phyloP scores from a whole-genome alignment of 2,797 vertebrate genomes.

The Chelonia mydas region DNA sequence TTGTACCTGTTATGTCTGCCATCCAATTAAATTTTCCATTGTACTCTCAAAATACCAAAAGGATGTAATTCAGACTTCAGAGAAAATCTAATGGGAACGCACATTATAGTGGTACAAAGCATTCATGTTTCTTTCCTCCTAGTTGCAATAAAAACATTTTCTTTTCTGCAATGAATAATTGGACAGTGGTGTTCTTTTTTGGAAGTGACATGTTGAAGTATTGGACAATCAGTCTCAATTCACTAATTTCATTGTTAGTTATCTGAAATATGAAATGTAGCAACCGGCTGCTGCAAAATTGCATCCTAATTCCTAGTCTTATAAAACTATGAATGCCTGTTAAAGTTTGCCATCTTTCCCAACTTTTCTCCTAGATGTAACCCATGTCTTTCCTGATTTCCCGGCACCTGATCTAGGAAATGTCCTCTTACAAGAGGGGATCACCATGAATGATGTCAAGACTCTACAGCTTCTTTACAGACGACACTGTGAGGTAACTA shows the following conservation, averaged over 20 bases:
- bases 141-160: constrained; percentile 11
- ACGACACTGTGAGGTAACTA: constrained; percentile 93
- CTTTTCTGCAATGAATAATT: not conserved
- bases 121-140: not conserved
- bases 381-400: constrained; percentile 92
- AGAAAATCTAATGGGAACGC: not conserved
- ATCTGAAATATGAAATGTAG: not conserved
- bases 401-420: constrained; percentile 88
- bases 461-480: constrained; percentile 93
- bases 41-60: not conserved
- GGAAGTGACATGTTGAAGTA: not conserved
- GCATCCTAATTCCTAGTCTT: not conserved
- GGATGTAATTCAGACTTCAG: not conserved
- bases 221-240: not conserved
- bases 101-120: not conserved
- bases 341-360: not conserved
- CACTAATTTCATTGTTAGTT: not conserved
- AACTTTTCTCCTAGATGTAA: constrained; percentile 79
- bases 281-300: not conserved
- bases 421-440: constrained; percentile 86
- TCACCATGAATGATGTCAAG: constrained; percentile 90
- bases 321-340: not conserved
- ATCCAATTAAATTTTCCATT: not conserved
- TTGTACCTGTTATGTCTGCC: not conserved
- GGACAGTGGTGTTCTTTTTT: not conserved